phyloP scores from a whole-genome alignment of 2,797 vertebrate species.

The Pangasius djambal region DNA sequence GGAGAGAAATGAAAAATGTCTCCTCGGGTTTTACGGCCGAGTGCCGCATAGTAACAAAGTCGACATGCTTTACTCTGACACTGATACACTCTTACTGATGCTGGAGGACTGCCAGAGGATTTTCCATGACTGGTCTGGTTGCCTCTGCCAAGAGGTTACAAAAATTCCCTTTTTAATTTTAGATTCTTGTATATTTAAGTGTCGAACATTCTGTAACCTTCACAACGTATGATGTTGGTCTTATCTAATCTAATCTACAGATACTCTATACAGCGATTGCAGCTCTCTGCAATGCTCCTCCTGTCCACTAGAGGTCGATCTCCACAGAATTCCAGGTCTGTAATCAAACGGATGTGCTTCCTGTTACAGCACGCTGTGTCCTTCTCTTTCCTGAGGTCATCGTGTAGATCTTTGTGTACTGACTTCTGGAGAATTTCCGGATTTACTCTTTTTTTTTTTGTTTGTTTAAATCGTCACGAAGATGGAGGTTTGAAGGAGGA shows the following conservation, averaged over 20 bases:
- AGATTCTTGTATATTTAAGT: too few relatives aligned
- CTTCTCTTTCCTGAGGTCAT: too few relatives aligned
- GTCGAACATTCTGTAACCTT: background rate
- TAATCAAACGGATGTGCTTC: background rate
- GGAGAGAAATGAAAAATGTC: constrained; percentile 14
- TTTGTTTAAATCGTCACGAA: background rate
- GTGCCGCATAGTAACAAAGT: background rate
- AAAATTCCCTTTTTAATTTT: background rate
- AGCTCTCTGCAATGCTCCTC: background rate
- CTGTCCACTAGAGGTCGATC: background rate
- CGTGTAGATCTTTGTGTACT: background rate
- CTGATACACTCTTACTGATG: background rate
- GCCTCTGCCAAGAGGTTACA: background rate
- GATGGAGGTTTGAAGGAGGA: background rate
- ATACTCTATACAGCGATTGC: background rate
- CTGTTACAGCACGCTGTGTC: too few relatives aligned
- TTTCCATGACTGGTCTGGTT: background rate
- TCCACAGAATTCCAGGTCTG: background rate
- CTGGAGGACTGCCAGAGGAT: background rate
- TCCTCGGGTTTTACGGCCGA: background rate
- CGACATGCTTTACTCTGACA: background rate
- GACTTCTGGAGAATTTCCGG: background rate
- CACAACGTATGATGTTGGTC: background rate
- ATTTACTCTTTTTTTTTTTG: background rate
- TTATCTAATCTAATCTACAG: background rate